Evolutionary conservation across 2,888 invertebrate genomes (phyloP), one percentile per base, ranked within the genome.

Genomic region (Synergus gifuensis): DNA sequence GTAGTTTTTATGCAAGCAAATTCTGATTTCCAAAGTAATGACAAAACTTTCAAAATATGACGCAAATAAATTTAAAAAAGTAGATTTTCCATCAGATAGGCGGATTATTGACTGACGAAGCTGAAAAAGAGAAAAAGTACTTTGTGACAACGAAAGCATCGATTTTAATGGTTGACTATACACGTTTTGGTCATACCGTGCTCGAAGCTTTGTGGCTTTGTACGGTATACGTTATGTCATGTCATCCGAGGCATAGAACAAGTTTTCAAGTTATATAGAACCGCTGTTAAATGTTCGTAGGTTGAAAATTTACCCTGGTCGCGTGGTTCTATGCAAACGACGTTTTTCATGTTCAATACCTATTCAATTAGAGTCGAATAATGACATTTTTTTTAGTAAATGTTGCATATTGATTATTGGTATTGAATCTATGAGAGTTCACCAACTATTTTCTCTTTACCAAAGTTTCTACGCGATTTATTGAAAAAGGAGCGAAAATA

Each of bases 91-190:
- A 63, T 16, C n/a, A 16, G 16, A 14, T 16, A 5, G 1, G 5
- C 16, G 16, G 16, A 28, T 63, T 28, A 7, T 63, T 63, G 16
- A 14, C 14, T 7, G 16, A 36, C 16, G 36, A 16, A 63, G 14
- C 4, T 36, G 7, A 36, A 14, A 63, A 63, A 36, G 28, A 16
- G 14, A 40, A 36, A 18, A 66, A 42, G 12, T 16, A 42, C 66
- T 42, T 66, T 16, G 28, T 40, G 40, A 42, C 18, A 16, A 18
- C n/a, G 66, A 66, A 66, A 42, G 18, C 42, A 66, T 66, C 18
- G 66, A 66, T 66, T 66, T n/a, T 66, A 42, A n/a, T 42, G 16
- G 42, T 42, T 66, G 42, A 18, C 54, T 54, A 54, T 54, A 54
- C 54, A 54, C 16, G n/a, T 9, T 54, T 54, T 54, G 54, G n/a